Base-by-base conservation (phyloP, 2,797 vertebrate species). In the Gymnocypris eckloni region DNA sequence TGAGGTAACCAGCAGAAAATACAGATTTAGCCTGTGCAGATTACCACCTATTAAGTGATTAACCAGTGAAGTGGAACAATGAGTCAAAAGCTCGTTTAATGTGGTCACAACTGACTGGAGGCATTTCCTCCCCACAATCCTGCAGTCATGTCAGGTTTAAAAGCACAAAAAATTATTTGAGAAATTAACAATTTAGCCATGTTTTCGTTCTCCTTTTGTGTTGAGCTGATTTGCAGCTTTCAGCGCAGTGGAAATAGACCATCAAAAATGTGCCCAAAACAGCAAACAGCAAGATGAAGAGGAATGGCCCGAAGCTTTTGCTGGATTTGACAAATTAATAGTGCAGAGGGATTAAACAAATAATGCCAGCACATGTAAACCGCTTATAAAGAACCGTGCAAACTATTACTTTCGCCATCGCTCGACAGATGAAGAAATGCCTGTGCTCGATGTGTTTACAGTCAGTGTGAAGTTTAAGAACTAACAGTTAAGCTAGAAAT, bases 221-320 rank as follows among this genome's bases (percentile, higher is more conserved):
- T 88, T 87, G 91, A 93, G 94, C 92, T 92, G 90, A 93, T 91
- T 93, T 95, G 79, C 88, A 94, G 91, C 94, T 95, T 95, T 95
- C 94, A 95, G 91, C 95, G 92, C 93, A 95, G 93, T 95, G 95
- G 95, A 97, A 98, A 94, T 88, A 94, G 97, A 99, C 98, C 97
- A 98, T 98, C 97, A 98, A 97, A 93, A 94, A 92, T 91, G 84
- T 92, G 94, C 95, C 91, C 93, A 90, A 86, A 92, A 90, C 93
- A 94, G 92, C 93, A 94, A 95, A 94, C 87, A 91, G 93, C 90
- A 82, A 92, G 89, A 93, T 91, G 87, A 88, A 85, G 92, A 94
- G 95, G 93, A 95, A 96, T 92, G 90, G 95, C 95, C 96, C 84
- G 88, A 69, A 94, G 96, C 92, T 80, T 92, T 25, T 43, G 64